Percentiles rank a stretch among this genome's conserved stretches.
phyloP scores from a whole-genome alignment of 2,888 invertebrate genomes.

The Polietes domitor region DNA sequence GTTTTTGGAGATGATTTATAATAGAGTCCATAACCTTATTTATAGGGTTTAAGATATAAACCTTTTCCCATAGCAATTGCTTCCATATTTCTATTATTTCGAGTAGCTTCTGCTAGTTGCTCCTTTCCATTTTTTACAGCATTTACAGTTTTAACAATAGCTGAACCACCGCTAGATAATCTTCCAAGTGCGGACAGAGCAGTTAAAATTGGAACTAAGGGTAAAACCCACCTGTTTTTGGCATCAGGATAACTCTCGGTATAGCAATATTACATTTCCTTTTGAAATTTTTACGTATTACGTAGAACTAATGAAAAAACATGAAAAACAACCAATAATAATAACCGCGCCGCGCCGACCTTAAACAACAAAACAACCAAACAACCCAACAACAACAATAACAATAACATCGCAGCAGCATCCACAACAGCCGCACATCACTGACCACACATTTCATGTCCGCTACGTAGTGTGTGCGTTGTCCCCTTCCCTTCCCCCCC shows the following conservation, averaged over 20 bases:
- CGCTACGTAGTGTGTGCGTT: no score
- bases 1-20: background rate
- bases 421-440: no score
- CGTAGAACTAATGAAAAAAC: no score
- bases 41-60: background rate
- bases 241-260: conserved; percentile 73
- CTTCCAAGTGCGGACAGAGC: conserved; percentile 71
- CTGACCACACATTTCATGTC: no score
- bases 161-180: conserved; percentile 75
- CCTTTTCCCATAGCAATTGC: conserved; percentile 69
- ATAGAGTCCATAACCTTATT: background rate
- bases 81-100: conserved; percentile 78
- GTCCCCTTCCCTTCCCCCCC: no score
- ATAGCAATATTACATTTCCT: conserved; percentile 35
- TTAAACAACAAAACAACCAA: no score
- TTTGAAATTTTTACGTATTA: conserved; percentile 40
- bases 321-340: no score
- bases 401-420: no score
- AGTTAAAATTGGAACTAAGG: conserved; percentile 74
- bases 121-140: conserved; percentile 71
- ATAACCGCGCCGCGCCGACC: no score
- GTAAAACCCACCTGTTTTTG: conserved; percentile 75
- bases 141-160: conserved; percentile 76
- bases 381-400: no score
- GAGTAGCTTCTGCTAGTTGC: conserved; percentile 70